Evolutionary conservation across 2,113 vertebrate species (phyloP).

Genomic region (Clarias batrachus): DNA sequence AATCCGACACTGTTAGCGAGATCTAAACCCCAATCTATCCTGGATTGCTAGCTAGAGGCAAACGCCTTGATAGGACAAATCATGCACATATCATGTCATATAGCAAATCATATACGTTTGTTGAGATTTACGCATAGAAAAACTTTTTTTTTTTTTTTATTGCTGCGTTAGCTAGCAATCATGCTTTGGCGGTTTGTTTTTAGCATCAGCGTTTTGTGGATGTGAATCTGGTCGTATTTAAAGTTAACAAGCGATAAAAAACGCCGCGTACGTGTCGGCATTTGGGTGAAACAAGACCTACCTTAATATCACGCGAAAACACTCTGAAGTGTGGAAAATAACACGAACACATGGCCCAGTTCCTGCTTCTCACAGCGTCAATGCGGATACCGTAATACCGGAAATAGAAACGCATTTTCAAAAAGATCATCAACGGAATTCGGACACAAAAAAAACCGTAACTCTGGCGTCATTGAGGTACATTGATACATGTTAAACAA

Average conservation of each 20-base stretch:
- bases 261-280: not conserved
- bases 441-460: not conserved
- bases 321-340: not conserved
- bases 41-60: not conserved
- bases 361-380: slow-evolving; percentile 29
- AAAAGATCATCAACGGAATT: too few relatives aligned
- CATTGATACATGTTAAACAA: not conserved
- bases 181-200: not conserved
- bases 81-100: not conserved
- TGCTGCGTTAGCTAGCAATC: not conserved
- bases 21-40: not conserved
- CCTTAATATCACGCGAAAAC: not conserved
- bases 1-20: too few relatives aligned
- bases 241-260: too few relatives aligned
- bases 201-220: not conserved
- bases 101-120: too few relatives aligned
- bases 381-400: slow-evolving; percentile 34
- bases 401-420: not conserved
- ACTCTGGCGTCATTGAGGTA: not conserved
- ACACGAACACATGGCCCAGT: slow-evolving; percentile 39
- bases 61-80: not conserved
- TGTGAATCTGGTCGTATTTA: not conserved
- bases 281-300: not conserved
- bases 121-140: not conserved
- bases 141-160: not conserved